phyloP scores from a whole-genome alignment of 2,113 vertebrate species.

The Danionella cerebrum region DNA sequence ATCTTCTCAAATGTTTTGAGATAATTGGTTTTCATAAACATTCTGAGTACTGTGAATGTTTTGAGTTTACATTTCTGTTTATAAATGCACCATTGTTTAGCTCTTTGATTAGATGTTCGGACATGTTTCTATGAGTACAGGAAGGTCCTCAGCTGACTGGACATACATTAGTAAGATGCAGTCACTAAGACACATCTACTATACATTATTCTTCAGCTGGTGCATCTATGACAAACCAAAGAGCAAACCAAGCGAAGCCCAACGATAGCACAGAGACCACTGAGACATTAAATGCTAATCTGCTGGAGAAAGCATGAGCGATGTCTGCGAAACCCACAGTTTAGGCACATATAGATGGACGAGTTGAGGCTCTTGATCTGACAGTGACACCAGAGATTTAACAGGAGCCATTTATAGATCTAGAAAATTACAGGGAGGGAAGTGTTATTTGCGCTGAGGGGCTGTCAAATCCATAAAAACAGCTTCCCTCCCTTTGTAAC shows the following conservation, averaged over 20 bases:
- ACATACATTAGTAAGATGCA: not conserved
- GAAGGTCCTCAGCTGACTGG: not conserved
- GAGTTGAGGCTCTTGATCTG: not conserved
- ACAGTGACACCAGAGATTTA: constrained; percentile 21
- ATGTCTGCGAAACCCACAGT: not conserved
- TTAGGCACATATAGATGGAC: not conserved
- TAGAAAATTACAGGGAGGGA: constrained; percentile 34
- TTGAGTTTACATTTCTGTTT: not conserved
- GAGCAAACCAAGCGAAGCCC: not conserved
- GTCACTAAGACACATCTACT: not conserved
- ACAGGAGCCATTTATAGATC: constrained; percentile 30
- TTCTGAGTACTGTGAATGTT: too few species aligned
- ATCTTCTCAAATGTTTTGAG: too few species aligned
- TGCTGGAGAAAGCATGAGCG: not conserved
- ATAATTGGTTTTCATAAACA: too few species aligned
- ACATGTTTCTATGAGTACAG: not conserved
- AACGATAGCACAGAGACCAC: not conserved
- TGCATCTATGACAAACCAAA: not conserved
- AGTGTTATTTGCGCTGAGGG: constrained; percentile 27
- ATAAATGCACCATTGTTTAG: not conserved
- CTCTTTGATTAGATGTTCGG: not conserved
- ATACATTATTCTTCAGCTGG: not conserved
- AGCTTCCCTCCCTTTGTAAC: constrained; percentile 18
- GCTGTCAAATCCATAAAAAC: constrained; percentile 23
- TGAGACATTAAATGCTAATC: constrained; percentile 1